Conservation (phyloP, 2,888 invertebrate species). For the Yponomeuta evonymella region DNA sequence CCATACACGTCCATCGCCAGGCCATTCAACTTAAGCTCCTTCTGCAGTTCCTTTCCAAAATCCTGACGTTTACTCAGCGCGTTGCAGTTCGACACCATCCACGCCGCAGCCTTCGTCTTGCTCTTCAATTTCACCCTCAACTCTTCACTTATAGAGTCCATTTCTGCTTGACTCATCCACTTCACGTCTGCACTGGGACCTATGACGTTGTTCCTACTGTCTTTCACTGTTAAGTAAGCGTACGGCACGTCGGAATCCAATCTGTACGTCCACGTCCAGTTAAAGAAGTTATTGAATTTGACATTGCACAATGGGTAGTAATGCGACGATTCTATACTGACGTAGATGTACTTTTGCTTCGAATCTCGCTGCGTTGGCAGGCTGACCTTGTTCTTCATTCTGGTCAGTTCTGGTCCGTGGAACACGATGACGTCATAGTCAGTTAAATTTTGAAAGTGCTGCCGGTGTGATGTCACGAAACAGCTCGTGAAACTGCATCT, state of each 20-base stretch:
- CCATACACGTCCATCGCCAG: slow-evolving; percentile 21
- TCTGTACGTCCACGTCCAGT: slow-evolving; percentile 29
- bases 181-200: slow-evolving; percentile 17
- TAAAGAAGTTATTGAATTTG: slow-evolving; percentile 24
- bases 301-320: slow-evolving; percentile 23
- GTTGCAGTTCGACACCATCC: slow-evolving; percentile 21
- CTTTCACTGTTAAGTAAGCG: slow-evolving; percentile 25
- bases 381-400: slow-evolving; percentile 12
- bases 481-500: slow-evolving; percentile 50
- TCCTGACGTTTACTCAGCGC: slow-evolving; percentile 17
- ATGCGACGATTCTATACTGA: slow-evolving; percentile 24
- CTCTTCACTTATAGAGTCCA: slow-evolving; percentile 11
- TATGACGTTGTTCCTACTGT: slow-evolving; percentile 17
- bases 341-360: slow-evolving; percentile 44
- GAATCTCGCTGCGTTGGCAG: slow-evolving; percentile 38
- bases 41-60: slow-evolving; percentile 16
- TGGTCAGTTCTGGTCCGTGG: slow-evolving; percentile 39
- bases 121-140: slow-evolving; percentile 2
- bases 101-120: slow-evolving; percentile 18
- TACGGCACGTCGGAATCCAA: slow-evolving; percentile 24
- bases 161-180: slow-evolving; percentile 17
- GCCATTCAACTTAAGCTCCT: slow-evolving; percentile 14
- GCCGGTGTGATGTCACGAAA: slow-evolving; percentile 39
- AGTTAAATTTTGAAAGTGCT: slow-evolving; percentile 32
- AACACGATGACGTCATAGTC: slow-evolving; percentile 52